These are phyloP conservation scores for Mus pahari DNA, from an alignment of 2,113 vertebrate species.

Conservation along the genomic window DNA sequence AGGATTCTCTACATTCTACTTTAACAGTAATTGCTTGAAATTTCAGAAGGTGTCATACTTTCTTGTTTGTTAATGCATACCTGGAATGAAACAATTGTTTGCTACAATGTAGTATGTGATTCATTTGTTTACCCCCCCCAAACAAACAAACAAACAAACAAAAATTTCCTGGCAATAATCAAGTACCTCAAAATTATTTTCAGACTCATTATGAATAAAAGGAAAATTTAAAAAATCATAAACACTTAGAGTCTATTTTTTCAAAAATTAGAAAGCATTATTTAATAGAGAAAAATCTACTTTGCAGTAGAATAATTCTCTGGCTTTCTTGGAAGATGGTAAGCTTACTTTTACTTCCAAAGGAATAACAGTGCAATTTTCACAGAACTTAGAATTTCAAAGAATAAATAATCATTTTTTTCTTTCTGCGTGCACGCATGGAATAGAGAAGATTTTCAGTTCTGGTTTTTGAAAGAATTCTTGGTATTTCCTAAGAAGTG, in stretches of 20 bases:
- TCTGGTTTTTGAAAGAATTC: not conserved
- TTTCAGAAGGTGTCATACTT: not conserved
- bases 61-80: slow-evolving; percentile 29
- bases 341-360: not conserved
- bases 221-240: not conserved
- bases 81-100: slow-evolving; percentile 41
- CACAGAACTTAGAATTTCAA: slow-evolving; percentile 4
- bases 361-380: not conserved
- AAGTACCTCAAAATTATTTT: slow-evolving; percentile 39
- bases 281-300: not conserved
- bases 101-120: not conserved
- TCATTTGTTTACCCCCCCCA: slow-evolving; percentile 34
- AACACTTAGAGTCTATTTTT: not conserved
- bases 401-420: not conserved
- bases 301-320: not conserved
- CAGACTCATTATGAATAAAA: slow-evolving; percentile 12
- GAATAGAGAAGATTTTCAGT: not conserved
- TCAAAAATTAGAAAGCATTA: not conserved
- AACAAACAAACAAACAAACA: no score
- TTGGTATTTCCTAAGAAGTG: slow-evolving; percentile 12
- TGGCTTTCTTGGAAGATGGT: not conserved
- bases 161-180: not conserved
- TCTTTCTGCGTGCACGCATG: not conserved
- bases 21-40: not conserved
- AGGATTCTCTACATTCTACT: slow-evolving; percentile 1